Evolutionary conservation across 2,797 vertebrate species (phyloP).

Genomic region (Sylvilagus floridanus): DNA sequence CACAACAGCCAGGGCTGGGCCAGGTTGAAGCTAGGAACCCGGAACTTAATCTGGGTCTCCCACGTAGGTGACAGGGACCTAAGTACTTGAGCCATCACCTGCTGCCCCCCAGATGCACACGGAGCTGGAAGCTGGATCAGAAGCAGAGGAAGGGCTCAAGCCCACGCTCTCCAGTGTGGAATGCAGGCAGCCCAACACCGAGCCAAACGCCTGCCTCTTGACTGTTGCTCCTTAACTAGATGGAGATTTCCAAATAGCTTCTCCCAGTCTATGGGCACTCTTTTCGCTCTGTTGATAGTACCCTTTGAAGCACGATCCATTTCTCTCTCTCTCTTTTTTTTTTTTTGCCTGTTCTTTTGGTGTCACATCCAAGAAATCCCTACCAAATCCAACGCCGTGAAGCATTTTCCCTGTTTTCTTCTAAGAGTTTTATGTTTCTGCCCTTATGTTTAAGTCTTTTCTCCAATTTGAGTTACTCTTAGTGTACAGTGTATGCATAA

Average conservation of each 20-base stretch:
- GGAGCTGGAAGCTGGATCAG: no score
- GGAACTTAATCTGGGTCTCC: no score
- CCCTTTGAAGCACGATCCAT: not conserved
- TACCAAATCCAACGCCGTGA: conserved; percentile 18
- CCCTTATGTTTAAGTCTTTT: not conserved
- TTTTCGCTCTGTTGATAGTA: not conserved
- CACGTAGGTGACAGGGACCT: no score
- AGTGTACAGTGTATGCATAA: not conserved
- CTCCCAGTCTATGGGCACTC: not conserved
- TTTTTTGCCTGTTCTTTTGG: not conserved
- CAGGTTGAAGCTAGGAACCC: no score
- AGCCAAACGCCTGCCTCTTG: no score
- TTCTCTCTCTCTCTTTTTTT: no score
- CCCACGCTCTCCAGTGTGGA: no score
- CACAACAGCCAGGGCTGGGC: no score
- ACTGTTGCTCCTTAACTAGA: not conserved
- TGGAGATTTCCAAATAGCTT: conserved; percentile 25
- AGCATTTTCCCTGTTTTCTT: not conserved
- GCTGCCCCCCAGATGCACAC: no score
- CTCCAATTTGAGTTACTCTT: conserved; percentile 31
- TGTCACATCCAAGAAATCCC: conserved; percentile 2
- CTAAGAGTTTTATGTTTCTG: conserved; percentile 4
- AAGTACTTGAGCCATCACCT: no score
- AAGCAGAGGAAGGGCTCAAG: no score
- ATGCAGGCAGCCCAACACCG: no score